Evolutionary conservation across 1,140 invertebrate genomes (phyloP).

Genomic region (Cyrtorhinus lividipennis): DNA sequence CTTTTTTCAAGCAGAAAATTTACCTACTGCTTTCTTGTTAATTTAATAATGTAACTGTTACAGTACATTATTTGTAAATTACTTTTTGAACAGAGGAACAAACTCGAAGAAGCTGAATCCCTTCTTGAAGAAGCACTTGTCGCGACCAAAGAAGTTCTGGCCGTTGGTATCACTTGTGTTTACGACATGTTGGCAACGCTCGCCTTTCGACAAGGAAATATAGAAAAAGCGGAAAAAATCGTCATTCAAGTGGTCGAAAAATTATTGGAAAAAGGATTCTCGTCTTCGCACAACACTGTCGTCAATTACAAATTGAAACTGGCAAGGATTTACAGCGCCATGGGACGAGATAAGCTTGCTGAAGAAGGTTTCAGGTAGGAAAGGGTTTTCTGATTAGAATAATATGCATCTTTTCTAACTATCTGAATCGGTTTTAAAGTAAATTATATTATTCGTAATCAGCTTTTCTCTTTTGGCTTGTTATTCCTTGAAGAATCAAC

Average conservation of each 20-base stretch:
- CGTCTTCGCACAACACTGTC: neutral
- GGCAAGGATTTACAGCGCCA: conserved; percentile 10
- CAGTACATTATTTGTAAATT: too few species aligned
- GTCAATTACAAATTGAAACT: conserved; percentile 15
- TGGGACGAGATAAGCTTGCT: conserved; percentile 6
- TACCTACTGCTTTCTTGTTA: too few species aligned
- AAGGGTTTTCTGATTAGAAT: too few species aligned
- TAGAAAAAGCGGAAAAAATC: conserved; percentile 12
- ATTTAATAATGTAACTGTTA: too few species aligned
- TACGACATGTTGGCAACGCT: conserved; percentile 19
- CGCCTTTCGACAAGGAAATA: conserved; percentile 1
- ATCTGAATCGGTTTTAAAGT: too few species aligned
- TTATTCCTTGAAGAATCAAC: too few species aligned
- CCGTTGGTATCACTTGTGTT: conserved; percentile 12
- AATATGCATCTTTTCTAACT: too few species aligned
- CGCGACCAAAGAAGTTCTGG: neutral
- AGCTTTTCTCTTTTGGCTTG: too few species aligned
- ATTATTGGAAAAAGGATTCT: neutral
- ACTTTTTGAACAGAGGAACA: too few species aligned
- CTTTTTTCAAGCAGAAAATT: too few species aligned
- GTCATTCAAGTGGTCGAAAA: conserved; percentile 6
- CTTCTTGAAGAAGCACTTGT: conserved; percentile 10
- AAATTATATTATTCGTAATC: too few species aligned
- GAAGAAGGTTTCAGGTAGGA: conserved; percentile 16
- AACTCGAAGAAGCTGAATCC: conserved; percentile 11